These are phyloP conservation scores for Balearica regulorum DNA, from an alignment of 2,797 vertebrate species.

Conservation along the genomic window DNA sequence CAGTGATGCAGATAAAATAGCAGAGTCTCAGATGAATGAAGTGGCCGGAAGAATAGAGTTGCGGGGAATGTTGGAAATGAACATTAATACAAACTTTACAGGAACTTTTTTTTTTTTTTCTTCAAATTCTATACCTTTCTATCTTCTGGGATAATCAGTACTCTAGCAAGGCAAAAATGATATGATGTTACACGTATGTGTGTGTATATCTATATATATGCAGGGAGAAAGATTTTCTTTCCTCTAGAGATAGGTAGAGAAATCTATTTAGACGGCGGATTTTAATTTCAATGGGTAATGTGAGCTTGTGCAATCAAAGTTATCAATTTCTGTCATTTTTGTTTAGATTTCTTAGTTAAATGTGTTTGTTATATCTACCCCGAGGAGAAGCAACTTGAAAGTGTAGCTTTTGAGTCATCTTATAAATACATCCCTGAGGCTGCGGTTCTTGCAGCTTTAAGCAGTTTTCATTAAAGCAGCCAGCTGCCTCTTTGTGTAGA, in stretches of 20 bases:
- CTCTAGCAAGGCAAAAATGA: neutral
- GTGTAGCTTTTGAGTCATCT: constrained; percentile 71
- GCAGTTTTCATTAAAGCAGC: constrained; percentile 77
- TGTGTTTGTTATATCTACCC: constrained; percentile 68
- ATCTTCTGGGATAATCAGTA: neutral
- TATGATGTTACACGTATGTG: neutral
- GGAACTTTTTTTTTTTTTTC: constrained; percentile 39
- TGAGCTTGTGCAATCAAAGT: constrained; percentile 61
- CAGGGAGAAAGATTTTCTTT: neutral
- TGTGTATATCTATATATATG: neutral
- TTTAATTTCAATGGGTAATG: constrained; percentile 59
- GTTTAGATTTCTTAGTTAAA: constrained; percentile 69
- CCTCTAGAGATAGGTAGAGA: constrained; percentile 1
- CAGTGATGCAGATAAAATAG: constrained; percentile 57
- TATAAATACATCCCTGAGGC: constrained; percentile 72
- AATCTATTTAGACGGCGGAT: constrained; percentile 36
- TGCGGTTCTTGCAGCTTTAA: constrained; percentile 72
- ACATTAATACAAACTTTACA: constrained; percentile 57
- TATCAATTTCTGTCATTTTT: constrained; percentile 68
- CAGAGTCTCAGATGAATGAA: constrained; percentile 20
- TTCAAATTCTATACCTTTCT: neutral
- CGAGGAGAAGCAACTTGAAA: constrained; percentile 72
- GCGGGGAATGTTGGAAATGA: neutral
- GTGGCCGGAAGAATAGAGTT: neutral
- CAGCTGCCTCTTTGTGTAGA: constrained; percentile 78